These are phyloP conservation scores for Aelia acuminata DNA, from an alignment of 2,888 invertebrate genomes.

Conservation along the genomic window DNA sequence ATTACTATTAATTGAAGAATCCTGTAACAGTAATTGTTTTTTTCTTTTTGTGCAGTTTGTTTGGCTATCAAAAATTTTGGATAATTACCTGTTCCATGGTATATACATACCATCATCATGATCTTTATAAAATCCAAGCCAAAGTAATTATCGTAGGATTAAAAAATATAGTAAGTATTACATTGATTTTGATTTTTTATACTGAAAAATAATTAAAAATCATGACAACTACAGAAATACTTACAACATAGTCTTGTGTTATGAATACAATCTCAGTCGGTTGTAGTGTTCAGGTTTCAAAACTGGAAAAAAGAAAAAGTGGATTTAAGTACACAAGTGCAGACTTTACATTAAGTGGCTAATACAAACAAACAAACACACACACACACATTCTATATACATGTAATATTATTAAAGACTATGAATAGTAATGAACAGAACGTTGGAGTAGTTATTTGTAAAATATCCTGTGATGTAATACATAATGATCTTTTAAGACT, in stretches of 20 bases:
- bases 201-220: neutral
- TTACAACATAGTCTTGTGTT: slow-evolving; percentile 4
- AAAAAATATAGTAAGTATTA: too few species aligned
- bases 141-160: too few species aligned
- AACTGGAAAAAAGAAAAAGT: neutral
- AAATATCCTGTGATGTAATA: neutral
- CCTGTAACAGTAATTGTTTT: too few species aligned
- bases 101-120: too few species aligned
- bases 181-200: too few species aligned
- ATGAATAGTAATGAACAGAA: neutral
- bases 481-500: neutral
- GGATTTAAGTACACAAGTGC: neutral
- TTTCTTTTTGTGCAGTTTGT: too few species aligned
- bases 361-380: neutral
- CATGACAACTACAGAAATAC: neutral
- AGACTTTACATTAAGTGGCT: neutral
- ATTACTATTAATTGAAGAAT: too few species aligned
- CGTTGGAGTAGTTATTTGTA: neutral
- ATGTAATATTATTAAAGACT: neutral
- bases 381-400: neutral
- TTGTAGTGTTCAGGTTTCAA: neutral
- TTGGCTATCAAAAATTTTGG: too few species aligned
- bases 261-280: neutral
- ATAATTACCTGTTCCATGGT: too few species aligned
- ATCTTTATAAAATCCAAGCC: too few species aligned